A percentile compares a stretch with the other conserved stretches of the same genome.
These are phyloP conservation scores for Paragorgia papillata DNA, from an alignment of 92 coral and sea anemone species.

Conservation along the genomic window DNA sequence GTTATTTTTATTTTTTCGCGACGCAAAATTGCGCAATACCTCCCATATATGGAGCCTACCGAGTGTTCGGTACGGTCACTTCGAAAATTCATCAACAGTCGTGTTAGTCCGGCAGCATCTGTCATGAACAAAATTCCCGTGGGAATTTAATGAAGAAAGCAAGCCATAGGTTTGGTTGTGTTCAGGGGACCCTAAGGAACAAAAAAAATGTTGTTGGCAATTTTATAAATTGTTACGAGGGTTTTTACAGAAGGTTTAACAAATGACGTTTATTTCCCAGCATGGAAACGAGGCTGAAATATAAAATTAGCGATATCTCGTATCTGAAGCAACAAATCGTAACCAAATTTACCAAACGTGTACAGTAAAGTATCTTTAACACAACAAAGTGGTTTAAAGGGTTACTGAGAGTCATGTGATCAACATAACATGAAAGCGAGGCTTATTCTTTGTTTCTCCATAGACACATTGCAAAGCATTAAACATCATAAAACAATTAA, in stretches of 20 bases:
- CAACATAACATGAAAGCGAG: neutral
- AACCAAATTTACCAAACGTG: no score
- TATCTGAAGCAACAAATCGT: no score
- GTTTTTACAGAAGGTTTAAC: slow-evolving; percentile 2
- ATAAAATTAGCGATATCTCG: slow-evolving; percentile 2
- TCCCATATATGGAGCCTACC: no score
- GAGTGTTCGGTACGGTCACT: no score
- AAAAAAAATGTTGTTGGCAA: slow-evolving; percentile 13
- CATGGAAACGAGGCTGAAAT: slow-evolving; percentile 47
- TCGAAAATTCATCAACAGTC: no score
- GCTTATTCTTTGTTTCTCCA: neutral
- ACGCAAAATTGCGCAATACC: no score
- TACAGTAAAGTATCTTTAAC: no score
- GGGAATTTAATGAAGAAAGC: slow-evolving; percentile 25
- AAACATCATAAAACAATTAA: no score
- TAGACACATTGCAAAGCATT: neutral
- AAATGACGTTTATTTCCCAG: slow-evolving; percentile 3
- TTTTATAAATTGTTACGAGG: slow-evolving; percentile 17
- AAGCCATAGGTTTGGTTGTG: slow-evolving; percentile 33
- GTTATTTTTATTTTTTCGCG: no score
- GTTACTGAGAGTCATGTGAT: neutral
- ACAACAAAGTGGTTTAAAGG: no score
- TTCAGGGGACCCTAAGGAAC: slow-evolving; percentile 23
- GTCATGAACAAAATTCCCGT: no score
- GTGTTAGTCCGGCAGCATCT: no score